Base-by-base conservation (phyloP, 2,797 vertebrate species). In the Perodicticus potto region DNA sequence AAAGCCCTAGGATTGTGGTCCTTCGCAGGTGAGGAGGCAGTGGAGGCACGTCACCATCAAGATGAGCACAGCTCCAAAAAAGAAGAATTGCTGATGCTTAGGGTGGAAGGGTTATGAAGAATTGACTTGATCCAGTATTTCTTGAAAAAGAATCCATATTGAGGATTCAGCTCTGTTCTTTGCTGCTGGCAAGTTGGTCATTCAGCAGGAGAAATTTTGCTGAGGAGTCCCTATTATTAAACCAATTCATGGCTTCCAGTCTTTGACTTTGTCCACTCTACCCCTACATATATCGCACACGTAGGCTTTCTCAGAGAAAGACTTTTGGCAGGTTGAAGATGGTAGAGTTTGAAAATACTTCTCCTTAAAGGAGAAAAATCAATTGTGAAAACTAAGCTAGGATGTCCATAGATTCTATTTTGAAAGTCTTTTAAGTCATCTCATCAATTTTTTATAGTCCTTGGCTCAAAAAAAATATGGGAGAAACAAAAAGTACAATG, bases 241-340 rank as follows among this genome's bases (percentile, higher is more conserved):
- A 12, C 25, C 19, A 29, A 9, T 4, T 29, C 9, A 20, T 29
- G 72, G 7, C 3, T 76, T 74, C 14, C 19, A 49, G 5, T 20
- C 29, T n/a, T 59, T 23, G 3, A 11, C 0, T n/a, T 61, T 55
- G 12, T 20, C 8, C 1, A 7, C 43, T 55, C 1, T 23, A 12
- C 88, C 76, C 2, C 17, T 34, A 25, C 3, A 16, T 10, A 5
- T 10, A 3, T 29, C 55, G 0, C 40, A 53, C 23, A n/a, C 22
- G 1, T 5, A 37, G 14, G 27, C 2, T 81, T 37, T 85, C 10
- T 49, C 32, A 57, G 57, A 81, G 3, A 3, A 19, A 45, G 34
- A 14, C 57, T 16, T 80, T 67, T 29, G 16, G 10, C 7, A 69
- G 10, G 12, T 25, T 86, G 65, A 73, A 81, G 9, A n/a, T 37